phyloP scores from a whole-genome alignment of 2,113 vertebrate species.

The Strix uralensis region DNA sequence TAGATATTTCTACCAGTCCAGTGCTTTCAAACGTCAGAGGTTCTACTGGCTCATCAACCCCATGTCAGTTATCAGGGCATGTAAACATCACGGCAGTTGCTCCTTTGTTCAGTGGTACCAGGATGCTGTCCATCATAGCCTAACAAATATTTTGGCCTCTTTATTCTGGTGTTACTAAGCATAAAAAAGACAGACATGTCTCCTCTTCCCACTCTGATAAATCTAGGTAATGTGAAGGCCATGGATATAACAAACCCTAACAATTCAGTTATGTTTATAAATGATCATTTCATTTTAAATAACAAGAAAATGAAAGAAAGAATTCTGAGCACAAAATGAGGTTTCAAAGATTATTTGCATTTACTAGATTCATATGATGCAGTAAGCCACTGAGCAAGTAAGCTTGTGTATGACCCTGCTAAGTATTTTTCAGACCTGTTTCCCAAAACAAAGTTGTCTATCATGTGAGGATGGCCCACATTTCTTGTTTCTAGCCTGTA shows the following conservation, averaged over 20 bases:
- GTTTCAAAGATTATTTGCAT: not conserved
- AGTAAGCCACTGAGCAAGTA: not conserved
- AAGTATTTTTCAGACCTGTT: not conserved
- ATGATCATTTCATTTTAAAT: not conserved
- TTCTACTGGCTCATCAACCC: constrained; percentile 33
- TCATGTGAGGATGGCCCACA: not conserved
- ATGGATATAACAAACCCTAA: not conserved
- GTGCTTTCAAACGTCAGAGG: not conserved
- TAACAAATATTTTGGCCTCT: not conserved
- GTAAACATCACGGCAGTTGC: not conserved
- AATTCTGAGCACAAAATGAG: not conserved
- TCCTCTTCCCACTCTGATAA: not conserved
- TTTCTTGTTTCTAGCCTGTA: not conserved
- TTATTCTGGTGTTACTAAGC: not conserved
- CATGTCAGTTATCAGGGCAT: not conserved
- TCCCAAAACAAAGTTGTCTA: not conserved
- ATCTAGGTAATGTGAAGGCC: not conserved
- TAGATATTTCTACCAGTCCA: not conserved
- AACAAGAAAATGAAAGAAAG: not conserved
- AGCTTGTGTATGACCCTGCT: not conserved
- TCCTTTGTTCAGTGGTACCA: constrained; percentile 15
- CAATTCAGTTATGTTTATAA: not conserved
- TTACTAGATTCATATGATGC: not conserved
- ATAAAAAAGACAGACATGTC: not conserved
- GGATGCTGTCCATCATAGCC: constrained; percentile 10